These are phyloP conservation scores for Engraulis encrasicolus DNA, from an alignment of 2,113 vertebrate species.

Conservation along the genomic window DNA sequence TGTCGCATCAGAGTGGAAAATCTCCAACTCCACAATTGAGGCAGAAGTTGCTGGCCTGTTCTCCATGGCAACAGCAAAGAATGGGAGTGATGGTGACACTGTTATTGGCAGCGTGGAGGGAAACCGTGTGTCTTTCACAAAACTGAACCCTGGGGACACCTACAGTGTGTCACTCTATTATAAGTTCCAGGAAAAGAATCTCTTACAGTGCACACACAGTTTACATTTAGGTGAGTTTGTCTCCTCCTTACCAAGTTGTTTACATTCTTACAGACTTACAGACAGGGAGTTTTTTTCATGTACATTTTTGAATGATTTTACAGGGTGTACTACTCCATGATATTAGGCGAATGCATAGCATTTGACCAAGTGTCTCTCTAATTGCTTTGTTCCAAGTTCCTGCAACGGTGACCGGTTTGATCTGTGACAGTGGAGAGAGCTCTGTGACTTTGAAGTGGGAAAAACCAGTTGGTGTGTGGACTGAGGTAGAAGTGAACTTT, in stretches of 20 bases:
- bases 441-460: slow-evolving; percentile 59
- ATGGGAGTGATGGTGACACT: neutral
- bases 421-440: slow-evolving; percentile 65
- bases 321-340: no score
- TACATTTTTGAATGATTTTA: no score
- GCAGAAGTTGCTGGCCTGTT: slow-evolving; percentile 52
- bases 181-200: accelerated
- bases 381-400: slow-evolving; percentile 57
- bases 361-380: neutral
- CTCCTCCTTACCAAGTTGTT: no score
- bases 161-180: slow-evolving; percentile 56
- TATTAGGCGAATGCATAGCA: neutral
- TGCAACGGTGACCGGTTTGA: slow-evolving; percentile 23
- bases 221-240: slow-evolving; percentile 60
- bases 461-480: slow-evolving; percentile 52
- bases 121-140: slow-evolving; percentile 40
- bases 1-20: slow-evolving; percentile 39
- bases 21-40: slow-evolving; percentile 57
- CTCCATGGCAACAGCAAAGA: slow-evolving; percentile 42
- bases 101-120: accelerated
- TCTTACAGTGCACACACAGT: slow-evolving; percentile 28
- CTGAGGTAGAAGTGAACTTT: slow-evolving; percentile 57
- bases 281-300: no score
- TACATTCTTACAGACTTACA: neutral
- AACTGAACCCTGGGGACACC: slow-evolving; percentile 57